Conservation (phyloP, 2,113 vertebrate species). For the Syngnathoides biaculeatus region DNA sequence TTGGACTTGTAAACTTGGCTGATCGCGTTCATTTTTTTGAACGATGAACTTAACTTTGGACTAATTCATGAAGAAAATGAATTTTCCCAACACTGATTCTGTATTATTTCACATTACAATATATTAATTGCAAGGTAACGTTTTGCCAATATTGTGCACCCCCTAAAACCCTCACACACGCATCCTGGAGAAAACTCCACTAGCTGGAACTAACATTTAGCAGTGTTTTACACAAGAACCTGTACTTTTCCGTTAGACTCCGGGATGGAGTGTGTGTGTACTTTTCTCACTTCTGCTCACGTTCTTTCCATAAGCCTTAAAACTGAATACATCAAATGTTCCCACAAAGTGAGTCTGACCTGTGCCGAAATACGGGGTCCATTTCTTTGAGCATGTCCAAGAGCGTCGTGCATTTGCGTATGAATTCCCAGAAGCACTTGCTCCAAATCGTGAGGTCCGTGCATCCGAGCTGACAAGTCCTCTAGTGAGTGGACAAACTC, state of each 20-base stretch:
- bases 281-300: not conserved
- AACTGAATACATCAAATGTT: not conserved
- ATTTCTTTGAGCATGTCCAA: conserved; percentile 68
- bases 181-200: not conserved
- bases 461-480: conserved; percentile 76
- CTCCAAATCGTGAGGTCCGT: conserved; percentile 70
- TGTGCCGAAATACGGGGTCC: conserved; percentile 69
- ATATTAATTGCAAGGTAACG: too few species aligned
- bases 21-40: too few species aligned
- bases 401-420: conserved; percentile 72
- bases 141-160: too few species aligned
- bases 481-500: conserved; percentile 81
- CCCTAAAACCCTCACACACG: too few species aligned
- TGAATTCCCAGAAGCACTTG: conserved; percentile 79
- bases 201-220: too few species aligned
- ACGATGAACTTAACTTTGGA: too few species aligned
- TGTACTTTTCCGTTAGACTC: not conserved
- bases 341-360: conserved; percentile 60
- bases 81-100: too few species aligned
- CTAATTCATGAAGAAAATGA: too few species aligned
- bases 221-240: not conserved
- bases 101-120: too few species aligned
- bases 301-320: not conserved
- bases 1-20: too few species aligned
- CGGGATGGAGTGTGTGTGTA: not conserved